Percentiles rank a stretch among this genome's conserved stretches.
phyloP scores from a whole-genome alignment of 2,113 vertebrate genomes.

The Talpa occidentalis region DNA sequence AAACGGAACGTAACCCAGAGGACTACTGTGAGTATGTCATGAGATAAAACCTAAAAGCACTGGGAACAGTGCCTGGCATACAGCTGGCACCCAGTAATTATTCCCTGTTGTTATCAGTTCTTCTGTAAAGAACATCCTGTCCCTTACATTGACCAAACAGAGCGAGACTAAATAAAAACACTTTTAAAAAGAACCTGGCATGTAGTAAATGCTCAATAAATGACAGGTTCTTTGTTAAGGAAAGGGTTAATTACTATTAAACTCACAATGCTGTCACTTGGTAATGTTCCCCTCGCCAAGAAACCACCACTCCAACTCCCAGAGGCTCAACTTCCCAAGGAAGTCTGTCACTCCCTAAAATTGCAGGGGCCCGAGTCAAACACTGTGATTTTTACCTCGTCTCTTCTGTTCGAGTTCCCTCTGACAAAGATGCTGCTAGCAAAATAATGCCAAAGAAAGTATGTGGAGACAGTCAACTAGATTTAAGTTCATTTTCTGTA shows the following conservation, averaged over 20 bases:
- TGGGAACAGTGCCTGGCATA: neutral
- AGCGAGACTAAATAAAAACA: neutral
- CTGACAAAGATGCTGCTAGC: constrained; percentile 57
- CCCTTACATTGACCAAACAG: neutral
- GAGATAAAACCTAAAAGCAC: neutral
- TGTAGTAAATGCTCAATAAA: constrained; percentile 48
- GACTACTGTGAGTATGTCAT: neutral
- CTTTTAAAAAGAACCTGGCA: neutral
- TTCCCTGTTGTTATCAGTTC: neutral
- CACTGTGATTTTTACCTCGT: neutral
- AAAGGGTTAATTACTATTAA: neutral
- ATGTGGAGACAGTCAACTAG: constrained; percentile 85
- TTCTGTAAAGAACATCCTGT: neutral
- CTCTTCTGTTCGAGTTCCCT: neutral
- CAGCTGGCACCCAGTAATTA: neutral
- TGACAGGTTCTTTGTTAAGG: neutral
- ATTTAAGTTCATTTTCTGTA: constrained; percentile 90
- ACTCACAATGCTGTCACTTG: neutral
- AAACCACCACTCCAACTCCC: neutral
- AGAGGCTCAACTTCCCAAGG: neutral
- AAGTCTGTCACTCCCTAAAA: neutral
- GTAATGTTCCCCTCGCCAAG: neutral
- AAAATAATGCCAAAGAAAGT: constrained; percentile 84
- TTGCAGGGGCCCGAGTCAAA: fast-evolving
- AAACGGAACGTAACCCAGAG: neutral